These are phyloP conservation scores for Drosophila paucipuncta DNA, from an alignment of 2,888 invertebrate species.

Conservation along the genomic window DNA sequence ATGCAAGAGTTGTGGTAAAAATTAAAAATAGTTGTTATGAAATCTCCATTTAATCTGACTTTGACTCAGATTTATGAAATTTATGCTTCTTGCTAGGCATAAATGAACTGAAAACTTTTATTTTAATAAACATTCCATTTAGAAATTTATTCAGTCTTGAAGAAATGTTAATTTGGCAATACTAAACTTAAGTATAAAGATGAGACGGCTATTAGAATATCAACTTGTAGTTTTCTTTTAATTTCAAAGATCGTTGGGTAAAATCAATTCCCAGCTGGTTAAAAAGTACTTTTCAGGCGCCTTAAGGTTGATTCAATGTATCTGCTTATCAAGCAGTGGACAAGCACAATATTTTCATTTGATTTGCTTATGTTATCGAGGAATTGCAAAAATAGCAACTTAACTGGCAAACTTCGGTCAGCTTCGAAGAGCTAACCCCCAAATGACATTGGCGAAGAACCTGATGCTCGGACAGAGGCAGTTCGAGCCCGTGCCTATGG, in stretches of 20 bases:
- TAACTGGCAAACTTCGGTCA: not conserved
- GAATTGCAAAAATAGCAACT: not conserved
- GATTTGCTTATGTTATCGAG: not conserved
- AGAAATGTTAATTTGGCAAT: not conserved
- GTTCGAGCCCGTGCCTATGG: slow-evolving; percentile 42
- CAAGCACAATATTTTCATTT: not conserved
- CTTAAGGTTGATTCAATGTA: not conserved
- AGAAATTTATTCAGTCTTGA: too few species aligned
- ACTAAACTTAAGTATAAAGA: not conserved
- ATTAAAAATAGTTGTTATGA: not conserved
- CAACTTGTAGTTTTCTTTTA: not conserved
- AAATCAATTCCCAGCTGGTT: not conserved
- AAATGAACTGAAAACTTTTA: not conserved
- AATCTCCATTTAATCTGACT: not conserved
- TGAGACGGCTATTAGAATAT: not conserved
- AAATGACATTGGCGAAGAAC: slow-evolving; percentile 45
- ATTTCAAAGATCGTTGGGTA: not conserved
- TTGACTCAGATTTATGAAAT: too few species aligned
- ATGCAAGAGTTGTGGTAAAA: not conserved
- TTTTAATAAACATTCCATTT: not conserved
- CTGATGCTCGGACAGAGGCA: slow-evolving; percentile 16
- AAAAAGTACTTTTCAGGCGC: too few species aligned
- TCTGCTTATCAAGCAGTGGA: not conserved
- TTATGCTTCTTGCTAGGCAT: not conserved
- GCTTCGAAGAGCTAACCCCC: slow-evolving; percentile 11